Base-by-base conservation (phyloP, 2,888 invertebrate genomes). In the Clunio marinus region DNA sequence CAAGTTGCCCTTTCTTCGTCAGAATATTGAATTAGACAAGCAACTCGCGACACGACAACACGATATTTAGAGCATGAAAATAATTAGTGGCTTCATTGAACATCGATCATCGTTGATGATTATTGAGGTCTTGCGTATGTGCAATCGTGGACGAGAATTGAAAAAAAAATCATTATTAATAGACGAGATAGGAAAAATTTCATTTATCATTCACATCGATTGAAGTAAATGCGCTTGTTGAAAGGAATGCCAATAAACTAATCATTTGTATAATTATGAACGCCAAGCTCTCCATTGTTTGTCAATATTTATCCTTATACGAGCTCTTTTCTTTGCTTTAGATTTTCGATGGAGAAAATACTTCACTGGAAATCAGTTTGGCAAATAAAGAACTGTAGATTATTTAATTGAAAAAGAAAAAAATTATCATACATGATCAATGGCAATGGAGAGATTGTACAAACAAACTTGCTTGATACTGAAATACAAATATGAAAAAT, bases 71-170 rank as follows among this genome's bases (percentile, higher is more conserved):
- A 66, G 66, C 66, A 55, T 66, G 55, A 55, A 66, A 66, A 66
- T 66, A 66, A 66, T 66, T 66, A 66, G 66, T 66, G 55, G 66
- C 66, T 66, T 66, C 66, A 66, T 66, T 66, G 66, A 66, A 35
- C 66, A 66, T 66, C 46, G 17, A 65, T 65, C 63, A 62, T 62
- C 46, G 45, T 60, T 28, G 17, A 27, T 15, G 27, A 45, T 24
- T 37, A 41, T 62, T 25, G 37, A 62, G 15, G 32, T 32, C 20
- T 59, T 32, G 17, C 59, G 32, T n/a, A n/a, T n/a, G n/a, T n/a
- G n/a, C n/a, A n/a, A n/a, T n/a, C n/a, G n/a, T n/a, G 62, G 62
- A 24, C 62, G 22, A 32, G 62, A 20, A 22, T 27, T 25, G 46
- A 1, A 45, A 57, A 22, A 57, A 57, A 57, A 3, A 46, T 46